Evolutionary conservation across 2,888 invertebrate species (phyloP), one percentile per base, ranked within the genome.

Genomic region (Lasioglossum leucozonium): DNA sequence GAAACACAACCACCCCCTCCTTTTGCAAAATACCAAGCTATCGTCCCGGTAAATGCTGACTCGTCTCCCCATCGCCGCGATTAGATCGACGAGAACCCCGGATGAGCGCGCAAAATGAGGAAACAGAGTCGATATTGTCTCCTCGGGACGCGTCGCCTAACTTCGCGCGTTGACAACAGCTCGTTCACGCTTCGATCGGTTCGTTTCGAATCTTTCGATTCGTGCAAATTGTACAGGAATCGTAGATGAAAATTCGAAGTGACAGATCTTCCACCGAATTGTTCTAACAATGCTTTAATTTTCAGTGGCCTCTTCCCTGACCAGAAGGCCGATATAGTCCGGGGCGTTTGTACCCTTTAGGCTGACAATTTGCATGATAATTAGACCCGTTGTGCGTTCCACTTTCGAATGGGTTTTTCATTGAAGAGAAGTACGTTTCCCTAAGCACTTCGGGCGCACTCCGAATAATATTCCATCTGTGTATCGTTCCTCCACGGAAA

Each of bases 1-100:
- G 88, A 90, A 91, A 90, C 88, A 82, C 87, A 86, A 82, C 85
- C n/a, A n/a, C n/a, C n/a, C n/a, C n/a, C 81, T 30, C 76, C 79
- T 77, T 75, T 79, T 67, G 73, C 42, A 84, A 84, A 85, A 79
- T 79, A 82, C 85, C 84, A 72, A n/a, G 71, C 65, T 83, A 86
- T 81, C 78, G 34, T n/a, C 44, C 30, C 69, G 76, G 76, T 72
- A 76, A 65, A 74, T 74, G 76, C 78, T 47, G 88, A 84, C 65
- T 83, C 71, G 72, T 86, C 83, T 83, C 62, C 82, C 76, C 82
- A 58, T 65, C 79, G 72, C 62, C 71, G 72, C 55, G 74, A 81
- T 79, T 79, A 62, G 77, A 86, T 87, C 81, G 82, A 81, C 71
- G 73, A 78, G 79, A 79, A 71, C 30, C 72, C n/a, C n/a, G 44